Base-by-base conservation (phyloP, 2,888 invertebrate genomes). In the Dryocosmus kuriphilus region DNA sequence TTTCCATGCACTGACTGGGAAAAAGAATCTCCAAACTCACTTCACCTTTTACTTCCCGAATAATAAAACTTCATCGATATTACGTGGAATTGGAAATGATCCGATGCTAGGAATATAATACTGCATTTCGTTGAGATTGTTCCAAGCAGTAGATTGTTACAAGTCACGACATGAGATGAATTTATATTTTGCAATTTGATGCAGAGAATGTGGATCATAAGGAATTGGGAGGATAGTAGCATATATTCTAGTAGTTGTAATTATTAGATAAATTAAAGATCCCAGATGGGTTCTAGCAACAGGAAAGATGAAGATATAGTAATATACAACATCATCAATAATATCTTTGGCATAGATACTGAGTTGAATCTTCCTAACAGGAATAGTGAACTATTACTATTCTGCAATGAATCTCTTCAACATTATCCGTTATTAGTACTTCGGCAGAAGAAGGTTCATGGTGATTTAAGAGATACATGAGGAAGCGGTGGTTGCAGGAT, bases 231-330 rank as follows among this genome's bases (percentile, higher is more conserved):
- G 22, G 14, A 57, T 24, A 24, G n/a, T 51, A 3, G 51, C 19
- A 51, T 51, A 51, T 51, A n/a, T 51, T 51, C n/a, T 6, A 57
- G 57, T 11, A 24, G 11, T 14, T 57, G 62, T 9, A 62, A 62
- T 62, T 62, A 62, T 62, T 32, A 62, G 62, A 62, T 62, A 32
- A 62, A 32, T 61, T n/a, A 32, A 30, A 61, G 61, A 61, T 61
- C n/a, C 61, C 11, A 61, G 55, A 55, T 55, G 55, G 55, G 9
- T 22, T 55, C 22, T 55, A 22, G 62, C n/a, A 9, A n/a, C 62
- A 62, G n/a, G 9, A 62, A 62, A 35, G 35, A 62, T 62, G n/a
- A 35, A 62, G 32, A 62, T 35, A 62, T n/a, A 62, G 8, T 30
- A 9, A 30, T 32, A 7, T 62, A 32, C 32, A 62, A 35, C 62